Evolutionary conservation across 1,140 invertebrate species (phyloP), one percentile per base, ranked within the genome.

Genomic region (Pachypsylla venusta): DNA sequence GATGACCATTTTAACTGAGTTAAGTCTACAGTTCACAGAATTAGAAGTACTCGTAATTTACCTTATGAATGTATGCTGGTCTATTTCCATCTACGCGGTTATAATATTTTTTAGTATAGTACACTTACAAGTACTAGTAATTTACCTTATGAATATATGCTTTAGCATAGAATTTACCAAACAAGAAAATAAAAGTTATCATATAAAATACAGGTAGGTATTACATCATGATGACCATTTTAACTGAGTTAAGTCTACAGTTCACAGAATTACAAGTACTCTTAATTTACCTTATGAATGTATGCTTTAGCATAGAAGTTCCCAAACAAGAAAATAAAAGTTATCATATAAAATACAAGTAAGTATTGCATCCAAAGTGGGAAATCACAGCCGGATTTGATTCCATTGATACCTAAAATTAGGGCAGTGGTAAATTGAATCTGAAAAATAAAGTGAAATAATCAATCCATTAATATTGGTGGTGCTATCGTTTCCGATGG

Each of bases 331-430:
- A 89, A 79, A 64, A 94, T 84, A 68, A 94, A 93, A 20, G 87
- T 88, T 64, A 89, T 78, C 81, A 92, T 93, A 73, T 95, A 95
- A 61, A 89, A 73, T 59, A 93, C 85, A 28, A 94, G 79, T 3
- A 87, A 85, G 71, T 89, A 92, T 68, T 93, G 88, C 89, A 95
- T 93, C 90, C 91, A 94, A 22, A 87, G 70, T 0, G 92, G 91
- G 69, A 93, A 94, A 60, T 86, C 83, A 72, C 92, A 95, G 54
- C 84, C 82, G 0, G 81, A 82, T 59, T 81, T 74, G 59, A 95
- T 82, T 16, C 87, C 89, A 68, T 91, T 87, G 20, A 85, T 75
- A 13, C 90, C 89, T 57, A 93, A 78, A 59, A 86, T 73, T 54
- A 93, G 76, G 27, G 89, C 90, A 63, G 81, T 81, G 1, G 86